Conservation (phyloP, 2,888 invertebrate genomes). For the Axea sp. region DNA sequence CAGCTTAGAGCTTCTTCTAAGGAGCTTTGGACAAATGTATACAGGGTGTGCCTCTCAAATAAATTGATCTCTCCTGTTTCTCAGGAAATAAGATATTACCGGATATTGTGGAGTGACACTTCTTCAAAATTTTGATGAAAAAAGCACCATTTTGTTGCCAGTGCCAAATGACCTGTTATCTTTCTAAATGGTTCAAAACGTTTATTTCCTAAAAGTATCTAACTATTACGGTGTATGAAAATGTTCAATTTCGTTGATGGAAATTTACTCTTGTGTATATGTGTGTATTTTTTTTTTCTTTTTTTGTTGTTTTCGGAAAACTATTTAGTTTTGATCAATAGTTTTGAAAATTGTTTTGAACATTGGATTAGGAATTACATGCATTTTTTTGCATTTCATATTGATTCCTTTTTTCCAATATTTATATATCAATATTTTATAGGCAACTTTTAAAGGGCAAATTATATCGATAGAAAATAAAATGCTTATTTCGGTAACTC, state of each 20-base stretch:
- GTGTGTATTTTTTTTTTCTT: background rate
- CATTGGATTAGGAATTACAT: too few relatives aligned
- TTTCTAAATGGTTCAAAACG: background rate
- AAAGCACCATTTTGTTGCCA: constrained; percentile 15
- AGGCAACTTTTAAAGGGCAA: too few relatives aligned
- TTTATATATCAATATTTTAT: too few relatives aligned
- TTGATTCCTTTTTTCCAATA: too few relatives aligned
- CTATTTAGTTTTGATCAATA: background rate
- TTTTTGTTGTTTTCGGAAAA: background rate
- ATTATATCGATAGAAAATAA: too few relatives aligned
- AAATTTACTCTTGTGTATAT: too few relatives aligned
- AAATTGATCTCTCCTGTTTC: constrained; percentile 47
- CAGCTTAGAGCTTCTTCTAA: constrained; percentile 44
- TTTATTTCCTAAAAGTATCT: constrained; percentile 16
- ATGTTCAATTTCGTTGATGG: constrained; percentile 32
- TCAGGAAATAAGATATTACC: constrained; percentile 51
- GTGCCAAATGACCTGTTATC: constrained; percentile 11
- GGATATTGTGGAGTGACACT: constrained; percentile 8
- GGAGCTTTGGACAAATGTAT: constrained; percentile 55
- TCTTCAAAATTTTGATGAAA: constrained; percentile 21
- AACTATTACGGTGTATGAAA: constrained; percentile 6
- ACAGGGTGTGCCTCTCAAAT: constrained; percentile 54
- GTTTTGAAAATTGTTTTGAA: background rate
- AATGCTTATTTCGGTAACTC: too few relatives aligned
- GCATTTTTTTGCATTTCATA: too few relatives aligned